Evolutionary conservation across 2,888 invertebrate genomes (phyloP), one percentile per base, ranked within the genome.

Genomic region (Cerastis rubricosa): DNA sequence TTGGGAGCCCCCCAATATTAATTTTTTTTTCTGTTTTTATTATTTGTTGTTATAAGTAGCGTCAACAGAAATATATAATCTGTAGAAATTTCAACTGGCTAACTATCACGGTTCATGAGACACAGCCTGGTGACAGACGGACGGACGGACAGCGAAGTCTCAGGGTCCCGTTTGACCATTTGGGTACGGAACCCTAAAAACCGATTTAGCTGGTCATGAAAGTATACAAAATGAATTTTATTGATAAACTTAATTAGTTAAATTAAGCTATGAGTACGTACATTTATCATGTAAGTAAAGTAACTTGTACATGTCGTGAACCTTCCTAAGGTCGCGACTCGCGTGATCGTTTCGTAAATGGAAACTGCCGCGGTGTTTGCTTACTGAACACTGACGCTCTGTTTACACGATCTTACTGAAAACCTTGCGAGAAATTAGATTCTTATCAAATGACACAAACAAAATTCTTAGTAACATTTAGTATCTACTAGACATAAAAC

Each of bases 281-380:
- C 61, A 54, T n/a, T n/a, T 43, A 51, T 11, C 57, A 65, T 69
- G 49, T 76, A 67, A 43, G 35, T 25, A 29, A 43, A 65, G 17
- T 22, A 77, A 22, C 35, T 35, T 35, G 43, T 78, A 72, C 49
- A 59, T 67, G 40, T 65, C 72, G 51, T 78, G 59, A 76, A 70
- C 64, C 76, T 61, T 74, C 63, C 63, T 76, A 71, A 73, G 65
- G 78, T 75, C 80, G 85, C 81, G 68, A 64, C 77, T 75, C 80
- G 85, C 81, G 68, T 87, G 84, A 85, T 84, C 73, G 71, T 81
- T 86, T 87, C 83, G 80, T 90, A 87, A 89, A 84, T 88, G 91
- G 88, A 91, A 91, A 89, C 83, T 88, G 74, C 84, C 89, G 73
- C 65, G 63, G 64, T 88, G 88, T 89, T 89, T 88, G 86, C 80